These are phyloP conservation scores for Drosophila greeni DNA, from an alignment of 2,888 invertebrate genomes.

Conservation along the genomic window DNA sequence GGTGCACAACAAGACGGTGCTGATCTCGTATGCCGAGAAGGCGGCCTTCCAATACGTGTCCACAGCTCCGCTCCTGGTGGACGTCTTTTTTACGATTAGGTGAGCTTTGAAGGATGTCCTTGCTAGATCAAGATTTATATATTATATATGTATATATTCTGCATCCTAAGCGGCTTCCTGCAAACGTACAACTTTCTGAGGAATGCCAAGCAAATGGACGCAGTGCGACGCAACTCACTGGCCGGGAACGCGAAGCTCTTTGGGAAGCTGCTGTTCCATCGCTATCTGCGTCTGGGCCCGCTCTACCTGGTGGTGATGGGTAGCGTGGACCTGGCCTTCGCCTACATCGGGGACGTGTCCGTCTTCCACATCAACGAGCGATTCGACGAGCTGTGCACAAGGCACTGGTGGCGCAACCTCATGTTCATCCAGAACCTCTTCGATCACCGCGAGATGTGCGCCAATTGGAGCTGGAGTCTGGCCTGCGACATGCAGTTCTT, in stretches of 20 bases:
- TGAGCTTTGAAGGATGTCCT: slow-evolving; percentile 35
- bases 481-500: slow-evolving; percentile 79
- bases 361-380: slow-evolving; percentile 78
- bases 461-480: slow-evolving; percentile 79
- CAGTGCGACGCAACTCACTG: slow-evolving; percentile 67
- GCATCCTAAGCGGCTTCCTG: slow-evolving; percentile 75
- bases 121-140: not conserved
- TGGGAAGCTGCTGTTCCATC: slow-evolving; percentile 74
- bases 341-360: slow-evolving; percentile 78
- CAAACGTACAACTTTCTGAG: slow-evolving; percentile 77
- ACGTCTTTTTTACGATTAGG: slow-evolving; percentile 79
- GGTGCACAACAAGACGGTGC: slow-evolving; percentile 76
- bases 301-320: slow-evolving; percentile 76
- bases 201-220: slow-evolving; percentile 70
- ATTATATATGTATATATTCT: no score
- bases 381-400: slow-evolving; percentile 76
- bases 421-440: slow-evolving; percentile 78
- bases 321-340: slow-evolving; percentile 75
- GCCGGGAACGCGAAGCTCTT: slow-evolving; percentile 71
- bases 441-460: slow-evolving; percentile 76
- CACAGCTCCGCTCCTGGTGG: slow-evolving; percentile 77
- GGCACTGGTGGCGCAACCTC: slow-evolving; percentile 79
- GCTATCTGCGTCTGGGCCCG: slow-evolving; percentile 77
- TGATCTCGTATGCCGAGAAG: slow-evolving; percentile 76
- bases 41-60: slow-evolving; percentile 77